These are phyloP conservation scores for Drosophila bipectinata DNA, from an alignment of 1,140 invertebrate species.

Conservation along the genomic window DNA sequence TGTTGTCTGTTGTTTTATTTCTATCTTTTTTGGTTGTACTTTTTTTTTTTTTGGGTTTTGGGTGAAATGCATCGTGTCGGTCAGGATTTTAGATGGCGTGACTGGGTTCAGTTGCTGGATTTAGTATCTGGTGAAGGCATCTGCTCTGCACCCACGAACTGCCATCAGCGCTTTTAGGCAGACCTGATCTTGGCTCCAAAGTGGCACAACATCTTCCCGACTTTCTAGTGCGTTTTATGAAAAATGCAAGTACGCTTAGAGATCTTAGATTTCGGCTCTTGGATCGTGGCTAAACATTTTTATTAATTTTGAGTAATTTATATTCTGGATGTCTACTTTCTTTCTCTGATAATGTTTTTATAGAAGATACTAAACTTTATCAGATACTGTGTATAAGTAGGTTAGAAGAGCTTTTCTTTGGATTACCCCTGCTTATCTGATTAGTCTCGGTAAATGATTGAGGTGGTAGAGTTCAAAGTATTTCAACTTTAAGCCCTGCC, in stretches of 20 bases:
- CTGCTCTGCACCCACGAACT: conserved; percentile 69
- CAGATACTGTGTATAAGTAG: neutral
- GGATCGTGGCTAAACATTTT: conserved; percentile 8
- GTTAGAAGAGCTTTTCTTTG: neutral
- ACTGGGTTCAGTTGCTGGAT: conserved; percentile 49
- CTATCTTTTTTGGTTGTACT: no score
- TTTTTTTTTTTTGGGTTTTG: conserved; percentile 13
- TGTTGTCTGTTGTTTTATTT: conserved; percentile 1
- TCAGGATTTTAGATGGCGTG: conserved; percentile 36
- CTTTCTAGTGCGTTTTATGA: conserved; percentile 55
- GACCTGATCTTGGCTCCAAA: conserved; percentile 60
- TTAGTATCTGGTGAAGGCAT: conserved; percentile 66
- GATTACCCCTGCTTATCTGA: neutral
- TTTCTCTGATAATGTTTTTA: neutral
- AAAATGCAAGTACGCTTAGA: conserved; percentile 46
- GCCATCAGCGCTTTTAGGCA: conserved; percentile 63
- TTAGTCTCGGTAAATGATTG: neutral
- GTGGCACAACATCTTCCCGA: conserved; percentile 36
- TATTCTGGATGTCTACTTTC: neutral
- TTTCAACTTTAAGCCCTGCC: neutral
- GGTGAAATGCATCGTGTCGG: conserved; percentile 50
- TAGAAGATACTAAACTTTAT: neutral
- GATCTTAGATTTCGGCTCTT: conserved; percentile 22
- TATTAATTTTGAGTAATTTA: conserved; percentile 9
- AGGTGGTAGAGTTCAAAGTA: neutral